A percentile compares a stretch with the other conserved stretches of the same genome.
Evolutionary conservation across 2,888 invertebrate species (phyloP).

Genomic region (Oxystoma pomonae): DNA sequence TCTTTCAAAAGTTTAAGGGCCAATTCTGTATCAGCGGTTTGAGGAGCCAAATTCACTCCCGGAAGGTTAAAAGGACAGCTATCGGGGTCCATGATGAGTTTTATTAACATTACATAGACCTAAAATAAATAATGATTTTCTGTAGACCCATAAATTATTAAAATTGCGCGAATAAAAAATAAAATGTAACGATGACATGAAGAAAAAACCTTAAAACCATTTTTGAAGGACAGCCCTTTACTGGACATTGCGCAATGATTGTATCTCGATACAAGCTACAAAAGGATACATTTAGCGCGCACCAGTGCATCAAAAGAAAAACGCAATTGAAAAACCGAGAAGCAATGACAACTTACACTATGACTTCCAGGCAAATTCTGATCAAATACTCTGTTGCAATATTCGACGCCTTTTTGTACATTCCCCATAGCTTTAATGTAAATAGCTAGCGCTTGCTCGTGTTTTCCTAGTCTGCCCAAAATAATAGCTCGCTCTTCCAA

Average conservation of each 20-base stretch:
- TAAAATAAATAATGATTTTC: too few species aligned
- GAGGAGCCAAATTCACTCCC: conserved; percentile 51
- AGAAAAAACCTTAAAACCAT: conserved; percentile 7
- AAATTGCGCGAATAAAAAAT: background rate
- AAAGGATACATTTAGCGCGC: too few species aligned
- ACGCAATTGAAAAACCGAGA: too few species aligned
- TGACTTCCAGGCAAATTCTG: conserved; percentile 35
- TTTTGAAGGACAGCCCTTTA: too few species aligned
- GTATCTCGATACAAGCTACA: too few species aligned
- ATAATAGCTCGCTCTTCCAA: conserved; percentile 95
- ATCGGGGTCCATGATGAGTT: conserved; percentile 43
- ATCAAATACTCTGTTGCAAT: conserved; percentile 70
- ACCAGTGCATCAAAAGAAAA: too few species aligned
- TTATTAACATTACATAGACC: conserved; percentile 45
- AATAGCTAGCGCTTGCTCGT: conserved; percentile 89
- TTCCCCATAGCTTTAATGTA: conserved; percentile 88
- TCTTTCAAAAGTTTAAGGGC: conserved; percentile 78
- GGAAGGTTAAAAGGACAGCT: conserved; percentile 37
- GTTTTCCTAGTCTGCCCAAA: conserved; percentile 82
- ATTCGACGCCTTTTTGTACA: conserved; percentile 75
- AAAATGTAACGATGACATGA: background rate
- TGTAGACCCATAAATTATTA: too few species aligned
- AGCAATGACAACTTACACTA: conserved; percentile 29
- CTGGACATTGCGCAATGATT: too few species aligned
- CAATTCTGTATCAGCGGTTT: conserved; percentile 68